Evolutionary conservation across 2,888 invertebrate species (phyloP).

Genomic region (Galeopsomyia nigrocyanea): DNA sequence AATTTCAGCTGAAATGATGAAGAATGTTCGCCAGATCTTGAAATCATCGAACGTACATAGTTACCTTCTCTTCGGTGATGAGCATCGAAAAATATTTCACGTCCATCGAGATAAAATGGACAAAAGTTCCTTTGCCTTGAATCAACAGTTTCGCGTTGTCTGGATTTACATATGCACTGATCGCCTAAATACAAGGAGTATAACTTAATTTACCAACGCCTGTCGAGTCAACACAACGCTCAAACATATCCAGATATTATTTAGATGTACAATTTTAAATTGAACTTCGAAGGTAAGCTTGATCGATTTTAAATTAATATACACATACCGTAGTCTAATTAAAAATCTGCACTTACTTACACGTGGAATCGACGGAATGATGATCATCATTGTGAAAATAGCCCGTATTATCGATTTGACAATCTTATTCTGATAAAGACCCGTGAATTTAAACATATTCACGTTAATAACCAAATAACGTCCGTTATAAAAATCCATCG

Average conservation of each 20-base stretch:
- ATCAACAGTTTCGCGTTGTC: background rate
- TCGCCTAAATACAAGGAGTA: background rate
- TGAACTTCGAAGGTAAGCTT: no score
- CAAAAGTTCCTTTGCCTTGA: background rate
- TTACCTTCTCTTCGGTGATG: constrained; percentile 14
- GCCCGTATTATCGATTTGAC: background rate
- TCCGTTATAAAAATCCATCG: constrained; percentile 23
- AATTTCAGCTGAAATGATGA: background rate
- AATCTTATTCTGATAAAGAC: background rate
- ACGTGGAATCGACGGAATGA: background rate
- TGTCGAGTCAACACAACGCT: no score
- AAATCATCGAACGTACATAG: no score
- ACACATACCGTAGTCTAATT: no score
- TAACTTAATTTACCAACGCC: no score
- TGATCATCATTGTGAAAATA: background rate
- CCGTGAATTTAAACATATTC: background rate
- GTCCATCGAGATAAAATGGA: background rate
- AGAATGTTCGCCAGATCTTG: no score
- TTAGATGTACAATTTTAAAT: no score
- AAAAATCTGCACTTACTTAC: background rate
- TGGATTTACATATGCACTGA: background rate
- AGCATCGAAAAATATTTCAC: background rate
- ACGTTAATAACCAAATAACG: constrained; percentile 16
- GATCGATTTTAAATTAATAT: no score
- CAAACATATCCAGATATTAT: no score